Evolutionary conservation across 2,888 invertebrate genomes (phyloP), one percentile per base, ranked within the genome.

Genomic region (Arrhopalites spinosus): DNA sequence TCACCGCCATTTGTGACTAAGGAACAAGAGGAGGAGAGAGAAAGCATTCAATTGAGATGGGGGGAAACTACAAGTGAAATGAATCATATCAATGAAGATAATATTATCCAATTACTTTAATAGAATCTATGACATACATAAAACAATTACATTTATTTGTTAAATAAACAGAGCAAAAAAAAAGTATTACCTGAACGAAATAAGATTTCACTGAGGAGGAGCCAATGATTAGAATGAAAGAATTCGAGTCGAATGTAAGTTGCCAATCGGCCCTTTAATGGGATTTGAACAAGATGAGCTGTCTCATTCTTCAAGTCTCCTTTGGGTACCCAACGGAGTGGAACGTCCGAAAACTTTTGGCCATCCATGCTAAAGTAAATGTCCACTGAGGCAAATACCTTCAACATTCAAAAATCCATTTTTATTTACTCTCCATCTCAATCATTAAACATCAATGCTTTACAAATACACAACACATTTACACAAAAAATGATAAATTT

Each of bases 181-280:
- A 36, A 36, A 36, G 36, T 50, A 20, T 81, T 80, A 88, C 88
- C 85, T 73, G 88, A 88, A 43, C 84, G 83, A 81, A 89, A 88
- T 76, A 86, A 84, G 20, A 89, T 85, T 84, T 89, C 89, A 79
- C 88, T 88, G 78, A 89, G 85, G 82, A 89, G 85, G 77, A 89
- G 85, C 88, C 89, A 89, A 74, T 86, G 86, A 63, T 87, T 81
- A 11, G 81, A 81, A 64, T 83, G 81, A 64, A 64, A 74, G 67
- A 81, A 81, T 64, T 83, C 81, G 53, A 83, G 76, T 5, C 81
- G 80, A 59, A 83, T 78, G 71, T 78, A 80, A 73, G 73, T 78
- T 45, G 81, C 81, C 15, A 83, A 77, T 29, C 80, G 73, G 66
- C 83, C 83, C 63, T 80, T 78, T 73, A 83, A 66, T 25, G 81